These are phyloP conservation scores for Garra rufa DNA, from an alignment of 2,113 vertebrate species.

Conservation along the genomic window DNA sequence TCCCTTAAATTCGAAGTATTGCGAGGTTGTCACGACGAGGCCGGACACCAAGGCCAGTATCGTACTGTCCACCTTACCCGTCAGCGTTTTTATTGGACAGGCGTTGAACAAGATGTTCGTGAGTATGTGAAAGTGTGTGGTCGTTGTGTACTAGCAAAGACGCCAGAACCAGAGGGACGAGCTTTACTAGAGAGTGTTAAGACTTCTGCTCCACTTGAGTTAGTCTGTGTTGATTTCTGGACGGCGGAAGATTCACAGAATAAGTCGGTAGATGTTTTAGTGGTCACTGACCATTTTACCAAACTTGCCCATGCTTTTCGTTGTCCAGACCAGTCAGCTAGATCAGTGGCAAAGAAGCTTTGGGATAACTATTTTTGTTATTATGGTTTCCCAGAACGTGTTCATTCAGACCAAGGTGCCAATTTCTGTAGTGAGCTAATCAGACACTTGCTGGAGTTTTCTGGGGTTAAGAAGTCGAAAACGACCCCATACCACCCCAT, in stretches of 20 bases:
- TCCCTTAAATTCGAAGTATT: neutral
- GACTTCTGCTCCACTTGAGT: neutral
- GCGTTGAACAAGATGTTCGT: neutral
- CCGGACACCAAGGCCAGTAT: too few relatives aligned
- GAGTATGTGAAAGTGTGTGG: neutral
- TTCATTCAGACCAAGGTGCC: neutral
- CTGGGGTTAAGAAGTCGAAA: conserved; percentile 44
- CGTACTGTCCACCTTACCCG: neutral
- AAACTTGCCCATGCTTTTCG: neutral
- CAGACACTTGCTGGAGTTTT: neutral
- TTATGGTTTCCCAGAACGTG: neutral
- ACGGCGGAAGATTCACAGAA: conserved; percentile 7
- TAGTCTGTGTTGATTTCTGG: conserved; percentile 38
- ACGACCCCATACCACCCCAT: conserved; percentile 37
- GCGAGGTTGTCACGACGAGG: conserved; percentile 22
- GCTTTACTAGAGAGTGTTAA: neutral
- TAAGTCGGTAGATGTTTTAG: conserved; percentile 24
- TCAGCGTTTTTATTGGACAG: neutral
- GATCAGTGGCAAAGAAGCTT: neutral
- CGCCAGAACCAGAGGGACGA: neutral
- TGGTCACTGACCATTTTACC: conserved; percentile 38
- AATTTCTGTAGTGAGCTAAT: conserved; percentile 8
- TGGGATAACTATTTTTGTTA: neutral
- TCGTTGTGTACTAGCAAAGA: neutral
- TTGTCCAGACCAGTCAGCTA: neutral